Conservation (phyloP, 2,113 vertebrate species). For the Zootoca vivipara region DNA sequence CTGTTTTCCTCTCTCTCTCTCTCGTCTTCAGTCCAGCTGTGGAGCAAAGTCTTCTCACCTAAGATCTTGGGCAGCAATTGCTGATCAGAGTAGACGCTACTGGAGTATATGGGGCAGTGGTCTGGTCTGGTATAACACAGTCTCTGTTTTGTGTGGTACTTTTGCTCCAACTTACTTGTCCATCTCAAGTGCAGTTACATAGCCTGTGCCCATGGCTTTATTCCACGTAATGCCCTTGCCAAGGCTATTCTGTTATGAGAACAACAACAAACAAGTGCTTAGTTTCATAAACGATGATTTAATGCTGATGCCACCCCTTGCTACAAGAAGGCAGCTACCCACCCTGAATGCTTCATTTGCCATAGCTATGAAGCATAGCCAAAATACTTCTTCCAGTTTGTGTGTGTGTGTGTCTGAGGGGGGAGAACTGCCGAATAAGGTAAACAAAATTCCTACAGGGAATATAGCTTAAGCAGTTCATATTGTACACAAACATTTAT, state of each 20-base stretch:
- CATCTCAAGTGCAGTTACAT: neutral
- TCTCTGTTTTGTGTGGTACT: neutral
- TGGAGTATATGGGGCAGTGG: neutral
- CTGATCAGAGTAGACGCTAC: neutral
- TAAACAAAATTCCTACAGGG: constrained; percentile 65
- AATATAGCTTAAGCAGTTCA: constrained; percentile 68
- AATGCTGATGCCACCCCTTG: constrained; percentile 18
- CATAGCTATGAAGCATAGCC: constrained; percentile 52
- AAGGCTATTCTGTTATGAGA: constrained; percentile 40
- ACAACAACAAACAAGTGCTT: constrained; percentile 50
- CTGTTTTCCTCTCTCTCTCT: too few species aligned
- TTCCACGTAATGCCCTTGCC: constrained; percentile 52
- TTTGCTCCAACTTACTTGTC: constrained; percentile 43
- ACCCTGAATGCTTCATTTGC: constrained; percentile 53
- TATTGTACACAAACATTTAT: constrained; percentile 75
- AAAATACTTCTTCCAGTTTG: constrained; percentile 41
- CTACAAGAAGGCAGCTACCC: constrained; percentile 54
- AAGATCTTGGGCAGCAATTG: neutral
- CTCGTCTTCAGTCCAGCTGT: too few species aligned
- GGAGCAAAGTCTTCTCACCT: neutral
- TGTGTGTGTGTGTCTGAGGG: too few species aligned
- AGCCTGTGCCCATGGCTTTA: constrained; percentile 36
- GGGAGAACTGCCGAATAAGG: constrained; percentile 55
- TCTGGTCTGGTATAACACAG: neutral
- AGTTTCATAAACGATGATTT: constrained; percentile 69